These are phyloP conservation scores for Microctonus brassicae DNA, from an alignment of 2,888 invertebrate genomes.

Conservation along the genomic window DNA sequence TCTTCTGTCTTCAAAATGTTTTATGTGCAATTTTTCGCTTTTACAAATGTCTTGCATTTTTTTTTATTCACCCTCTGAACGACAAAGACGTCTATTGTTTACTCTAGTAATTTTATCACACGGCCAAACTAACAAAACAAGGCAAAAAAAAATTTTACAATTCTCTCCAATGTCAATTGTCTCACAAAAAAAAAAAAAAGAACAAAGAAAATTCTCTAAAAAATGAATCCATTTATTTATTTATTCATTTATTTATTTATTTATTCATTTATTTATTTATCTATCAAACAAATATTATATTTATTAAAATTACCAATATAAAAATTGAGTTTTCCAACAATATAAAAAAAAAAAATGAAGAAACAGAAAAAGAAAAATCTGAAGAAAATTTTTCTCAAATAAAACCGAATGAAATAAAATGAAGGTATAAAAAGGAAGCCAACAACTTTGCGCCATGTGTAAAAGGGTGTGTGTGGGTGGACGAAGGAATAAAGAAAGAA, in stretches of 20 bases:
- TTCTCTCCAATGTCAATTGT: background rate
- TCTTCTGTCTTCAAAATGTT: constrained; percentile 43
- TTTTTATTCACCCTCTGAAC: background rate
- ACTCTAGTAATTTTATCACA: constrained; percentile 66
- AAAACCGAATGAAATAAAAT: constrained; percentile 17
- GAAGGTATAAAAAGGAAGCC: constrained; percentile 5
- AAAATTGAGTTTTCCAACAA: too few relatives aligned
- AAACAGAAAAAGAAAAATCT: background rate
- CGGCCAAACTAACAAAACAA: constrained; percentile 37
- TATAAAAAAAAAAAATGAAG: background rate
- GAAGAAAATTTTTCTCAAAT: background rate
- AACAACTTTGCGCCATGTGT: background rate
- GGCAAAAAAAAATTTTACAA: background rate
- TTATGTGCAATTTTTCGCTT: background rate
- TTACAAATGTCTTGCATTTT: background rate
- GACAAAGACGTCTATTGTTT: constrained; percentile 53
- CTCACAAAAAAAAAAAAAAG: too few relatives aligned
- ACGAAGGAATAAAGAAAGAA: background rate
- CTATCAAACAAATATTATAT: too few relatives aligned
- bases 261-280: too few relatives aligned
- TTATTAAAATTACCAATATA: too few relatives aligned
- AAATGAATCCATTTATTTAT: too few relatives aligned
- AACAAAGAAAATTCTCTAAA: too few relatives aligned
- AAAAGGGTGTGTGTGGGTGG: background rate
- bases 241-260: too few relatives aligned